Conservation (phyloP, 2,888 invertebrate species). For the Laothoe populi region DNA sequence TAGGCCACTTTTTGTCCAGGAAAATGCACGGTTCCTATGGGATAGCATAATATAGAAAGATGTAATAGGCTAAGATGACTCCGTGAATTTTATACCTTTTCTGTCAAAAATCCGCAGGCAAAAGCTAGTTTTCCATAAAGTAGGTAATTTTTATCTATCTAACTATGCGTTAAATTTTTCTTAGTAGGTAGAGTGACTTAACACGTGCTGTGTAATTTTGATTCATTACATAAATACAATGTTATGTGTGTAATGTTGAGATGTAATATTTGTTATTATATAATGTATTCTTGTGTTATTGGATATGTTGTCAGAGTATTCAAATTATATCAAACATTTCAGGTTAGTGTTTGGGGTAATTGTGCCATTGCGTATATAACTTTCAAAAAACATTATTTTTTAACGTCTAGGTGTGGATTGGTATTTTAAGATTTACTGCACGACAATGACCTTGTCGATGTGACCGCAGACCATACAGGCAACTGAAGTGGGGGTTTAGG, state of each 20-base stretch:
- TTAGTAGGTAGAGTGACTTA: not conserved
- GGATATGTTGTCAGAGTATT: not conserved
- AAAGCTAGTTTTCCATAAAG: not conserved
- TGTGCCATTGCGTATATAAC: not conserved
- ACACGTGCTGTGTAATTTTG: conserved; percentile 9
- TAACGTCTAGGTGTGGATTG: not conserved
- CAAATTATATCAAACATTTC: conserved; percentile 1
- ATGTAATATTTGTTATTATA: not conserved
- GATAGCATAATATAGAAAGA: too few relatives aligned
- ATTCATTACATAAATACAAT: conserved; percentile 6
- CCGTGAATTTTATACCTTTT: too few relatives aligned
- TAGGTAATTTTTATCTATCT: not conserved
- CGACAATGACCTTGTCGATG: too few relatives aligned
- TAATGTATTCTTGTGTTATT: conserved; percentile 1
- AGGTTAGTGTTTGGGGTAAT: not conserved
- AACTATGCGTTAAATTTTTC: not conserved
- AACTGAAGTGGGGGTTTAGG: too few relatives aligned
- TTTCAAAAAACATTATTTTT: not conserved
- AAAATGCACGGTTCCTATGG: too few relatives aligned
- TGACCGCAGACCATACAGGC: too few relatives aligned
- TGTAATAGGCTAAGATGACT: too few relatives aligned
- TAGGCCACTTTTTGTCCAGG: too few relatives aligned
- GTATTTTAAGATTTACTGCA: too few relatives aligned
- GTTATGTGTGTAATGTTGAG: conserved; percentile 7
- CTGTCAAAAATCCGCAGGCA: too few relatives aligned